These are phyloP conservation scores for Phalloptychus januarius DNA, from an alignment of 2,797 vertebrate genomes.

Conservation along the genomic window DNA sequence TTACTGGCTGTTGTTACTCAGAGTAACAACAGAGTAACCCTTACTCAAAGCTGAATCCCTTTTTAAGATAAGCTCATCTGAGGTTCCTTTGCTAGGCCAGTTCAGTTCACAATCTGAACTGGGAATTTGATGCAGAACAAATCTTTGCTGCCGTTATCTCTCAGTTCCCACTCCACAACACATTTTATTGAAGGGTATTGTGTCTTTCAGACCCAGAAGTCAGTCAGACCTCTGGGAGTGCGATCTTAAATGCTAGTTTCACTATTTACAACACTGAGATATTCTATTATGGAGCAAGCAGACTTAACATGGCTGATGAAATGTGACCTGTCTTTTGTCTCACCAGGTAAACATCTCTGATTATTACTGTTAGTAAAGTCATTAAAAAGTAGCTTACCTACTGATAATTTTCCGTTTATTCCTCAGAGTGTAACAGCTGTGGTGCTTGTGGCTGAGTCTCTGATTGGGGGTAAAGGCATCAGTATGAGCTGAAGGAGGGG, in stretches of 20 bases:
- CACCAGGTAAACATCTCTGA: background rate
- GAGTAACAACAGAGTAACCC: too few species aligned
- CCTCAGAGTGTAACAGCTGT: background rate
- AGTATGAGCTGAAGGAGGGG: slow-evolving; percentile 12
- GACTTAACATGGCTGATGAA: background rate
- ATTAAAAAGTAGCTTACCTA: background rate
- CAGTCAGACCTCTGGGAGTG: background rate
- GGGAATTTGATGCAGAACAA: too few species aligned
- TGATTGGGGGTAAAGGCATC: background rate
- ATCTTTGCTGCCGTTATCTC: too few species aligned
- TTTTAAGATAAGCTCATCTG: too few species aligned
- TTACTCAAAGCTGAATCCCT: too few species aligned
- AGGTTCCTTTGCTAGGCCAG: too few species aligned
- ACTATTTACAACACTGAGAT: background rate
- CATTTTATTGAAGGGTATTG: too few species aligned
- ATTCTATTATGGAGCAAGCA: background rate
- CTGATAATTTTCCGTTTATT: background rate
- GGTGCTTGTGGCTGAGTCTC: background rate
- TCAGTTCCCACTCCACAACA: too few species aligned
- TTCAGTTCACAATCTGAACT: too few species aligned
- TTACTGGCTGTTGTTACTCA: too few species aligned
- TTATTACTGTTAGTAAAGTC: background rate
- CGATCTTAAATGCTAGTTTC: background rate
- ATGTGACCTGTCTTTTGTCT: background rate
- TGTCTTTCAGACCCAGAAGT: too few species aligned